phyloP scores from a whole-genome alignment of 2,888 invertebrate genomes.

The Tetramorium bicarinatum region DNA sequence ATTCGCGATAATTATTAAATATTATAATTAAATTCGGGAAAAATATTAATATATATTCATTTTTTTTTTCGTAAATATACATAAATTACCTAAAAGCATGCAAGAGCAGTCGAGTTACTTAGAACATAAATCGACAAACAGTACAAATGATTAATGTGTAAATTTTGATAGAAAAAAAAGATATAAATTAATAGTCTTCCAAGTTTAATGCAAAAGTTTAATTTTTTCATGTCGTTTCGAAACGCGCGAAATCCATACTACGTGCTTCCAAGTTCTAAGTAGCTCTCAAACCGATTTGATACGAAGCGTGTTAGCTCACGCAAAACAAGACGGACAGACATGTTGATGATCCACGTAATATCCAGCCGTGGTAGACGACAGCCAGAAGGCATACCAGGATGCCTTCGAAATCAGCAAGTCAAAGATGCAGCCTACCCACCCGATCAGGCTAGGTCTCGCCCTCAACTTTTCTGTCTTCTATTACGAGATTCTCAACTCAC shows the following conservation, averaged over 20 bases:
- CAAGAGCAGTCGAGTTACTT: conserved; percentile 29
- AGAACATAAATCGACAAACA: neutral
- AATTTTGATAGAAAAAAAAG: neutral
- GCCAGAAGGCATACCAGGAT: conserved; percentile 98
- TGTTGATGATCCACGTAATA: conserved; percentile 68
- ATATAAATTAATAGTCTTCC: neutral
- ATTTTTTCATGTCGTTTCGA: neutral
- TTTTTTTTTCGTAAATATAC: neutral
- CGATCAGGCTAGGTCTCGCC: conserved; percentile 98
- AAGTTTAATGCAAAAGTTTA: neutral
- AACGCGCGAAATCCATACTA: neutral
- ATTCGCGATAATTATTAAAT: conserved; percentile 3
- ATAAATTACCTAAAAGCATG: neutral
- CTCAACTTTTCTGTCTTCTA: conserved; percentile 94
- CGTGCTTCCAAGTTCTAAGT: conserved; percentile 13
- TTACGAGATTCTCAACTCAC: conserved; percentile 92
- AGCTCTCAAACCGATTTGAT: conserved; percentile 33
- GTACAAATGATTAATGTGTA: neutral
- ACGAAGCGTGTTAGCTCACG: conserved; percentile 36
- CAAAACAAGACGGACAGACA: conserved; percentile 38
- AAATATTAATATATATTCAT: conserved; percentile 2
- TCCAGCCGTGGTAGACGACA: conserved; percentile 97
- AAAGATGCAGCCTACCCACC: conserved; percentile 99
- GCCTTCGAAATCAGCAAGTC: conserved; percentile 98
- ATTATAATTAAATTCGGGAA: neutral